Evolutionary conservation across 2,888 invertebrate species (phyloP).

Genomic region (Alloplasta piceator): DNA sequence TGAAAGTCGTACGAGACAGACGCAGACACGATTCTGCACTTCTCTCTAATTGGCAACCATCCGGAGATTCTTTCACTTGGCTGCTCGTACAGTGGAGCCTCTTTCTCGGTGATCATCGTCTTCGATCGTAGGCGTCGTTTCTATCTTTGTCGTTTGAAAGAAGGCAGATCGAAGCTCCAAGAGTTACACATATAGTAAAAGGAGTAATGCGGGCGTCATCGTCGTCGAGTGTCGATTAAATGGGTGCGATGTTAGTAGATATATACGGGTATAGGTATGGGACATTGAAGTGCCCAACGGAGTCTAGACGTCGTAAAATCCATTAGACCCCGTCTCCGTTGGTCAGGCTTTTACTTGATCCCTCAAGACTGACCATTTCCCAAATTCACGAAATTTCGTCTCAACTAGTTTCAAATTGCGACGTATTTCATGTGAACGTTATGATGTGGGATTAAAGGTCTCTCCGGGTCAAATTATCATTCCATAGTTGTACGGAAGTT

Average conservation of each 20-base stretch:
- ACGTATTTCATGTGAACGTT: too few relatives aligned
- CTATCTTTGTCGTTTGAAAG: neutral
- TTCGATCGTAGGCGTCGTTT: conserved; percentile 40
- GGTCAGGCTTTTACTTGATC: conserved; percentile 40
- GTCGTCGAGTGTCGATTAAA: conserved; percentile 51
- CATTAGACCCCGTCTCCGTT: conserved; percentile 50
- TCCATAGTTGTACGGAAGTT: too few relatives aligned
- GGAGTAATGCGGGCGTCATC: conserved; percentile 35
- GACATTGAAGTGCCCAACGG: conserved; percentile 35
- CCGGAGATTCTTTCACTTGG: conserved; percentile 64
- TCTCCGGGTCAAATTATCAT: too few relatives aligned
- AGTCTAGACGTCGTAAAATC: conserved; percentile 63
- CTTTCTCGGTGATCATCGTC: conserved; percentile 35
- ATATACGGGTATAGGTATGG: conserved; percentile 22
- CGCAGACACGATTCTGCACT: conserved; percentile 73
- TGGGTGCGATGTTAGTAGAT: conserved; percentile 34
- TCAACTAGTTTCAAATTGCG: too few relatives aligned
- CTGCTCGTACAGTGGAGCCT: conserved; percentile 44
- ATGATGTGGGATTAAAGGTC: too few relatives aligned
- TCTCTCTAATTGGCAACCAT: conserved; percentile 75
- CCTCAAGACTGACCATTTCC: conserved; percentile 37
- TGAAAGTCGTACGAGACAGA: conserved; percentile 66
- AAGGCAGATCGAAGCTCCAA: conserved; percentile 43
- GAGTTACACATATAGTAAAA: conserved; percentile 23
- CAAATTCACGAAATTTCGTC: conserved; percentile 17